Evolutionary conservation across 1,140 invertebrate genomes (phyloP).

Genomic region (roundworm (Caenorhabditis elegans)): WBcel235 BX284604.4:7789501-7790000

Average conservation of each 20-base stretch:
- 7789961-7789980: neutral
- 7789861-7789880: neutral
- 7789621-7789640: conserved; percentile 14
- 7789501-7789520: neutral
- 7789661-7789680: neutral
- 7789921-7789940: neutral
- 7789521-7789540: neutral
- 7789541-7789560: neutral
- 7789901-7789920: neutral
- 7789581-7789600: conserved; percentile 26
- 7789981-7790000: neutral
- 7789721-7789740: conserved; percentile 25
- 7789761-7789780: conserved; percentile 1
- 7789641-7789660: neutral
- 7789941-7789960: neutral
- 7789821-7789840: neutral
- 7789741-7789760: neutral
- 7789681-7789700: conserved; percentile 1
- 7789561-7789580: conserved; percentile 11
- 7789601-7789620: neutral
- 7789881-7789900: neutral
- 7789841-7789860: no score
- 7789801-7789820: no score
- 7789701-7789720: conserved; percentile 1
- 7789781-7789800: neutral